Base-by-base conservation (phyloP, 2,888 invertebrate genomes). In the Taphrorychus bicolor region DNA sequence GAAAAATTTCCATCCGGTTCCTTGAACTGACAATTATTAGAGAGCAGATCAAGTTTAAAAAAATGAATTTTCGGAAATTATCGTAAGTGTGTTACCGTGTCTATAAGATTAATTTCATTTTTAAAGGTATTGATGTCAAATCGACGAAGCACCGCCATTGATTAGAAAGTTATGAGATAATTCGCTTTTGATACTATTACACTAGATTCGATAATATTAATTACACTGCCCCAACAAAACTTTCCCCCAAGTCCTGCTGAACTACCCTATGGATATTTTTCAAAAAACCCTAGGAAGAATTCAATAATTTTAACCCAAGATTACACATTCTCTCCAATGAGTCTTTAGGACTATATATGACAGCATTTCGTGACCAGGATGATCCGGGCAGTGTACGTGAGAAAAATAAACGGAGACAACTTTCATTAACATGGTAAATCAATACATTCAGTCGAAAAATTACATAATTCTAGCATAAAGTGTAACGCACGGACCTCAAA, bases 101-200 rank as follows among this genome's bases (percentile, higher is more conserved):
- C 51, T 51, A 51, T 48, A 18, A 19, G 42, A 45, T 58, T 41
- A 48, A 62, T 67, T 62, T 67, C 51, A 62, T 62, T 67, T 62
- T 62, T 58, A 59, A 53, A 60, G 60, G 23, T 59, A 62, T 67
- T 62, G 53, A 62, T 67, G 63, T 63, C 63, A 68, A 32, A 59
- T 64, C 59, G n/a, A 59, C 23, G 42, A 40, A 61, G 57, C 51
- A 59, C 51, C 42, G 52, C 32, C 64, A 56, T 56, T 69, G 51
- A 60, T 65, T 65, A 69, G 69, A 69, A 69, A 69, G 69, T 65
- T 69, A 69, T 64, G 69, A 69, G 69, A 69, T 69, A 69, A 69
- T 24, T 69, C 60, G 64, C 53, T 68, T 59, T 59, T 59, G 45
- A 53, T 68, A 64, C 40, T 56, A 64, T 67, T 68, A 64, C 56